These are phyloP conservation scores for Chionodraco myersi DNA, from an alignment of 2,113 vertebrate genomes.

Conservation along the genomic window DNA sequence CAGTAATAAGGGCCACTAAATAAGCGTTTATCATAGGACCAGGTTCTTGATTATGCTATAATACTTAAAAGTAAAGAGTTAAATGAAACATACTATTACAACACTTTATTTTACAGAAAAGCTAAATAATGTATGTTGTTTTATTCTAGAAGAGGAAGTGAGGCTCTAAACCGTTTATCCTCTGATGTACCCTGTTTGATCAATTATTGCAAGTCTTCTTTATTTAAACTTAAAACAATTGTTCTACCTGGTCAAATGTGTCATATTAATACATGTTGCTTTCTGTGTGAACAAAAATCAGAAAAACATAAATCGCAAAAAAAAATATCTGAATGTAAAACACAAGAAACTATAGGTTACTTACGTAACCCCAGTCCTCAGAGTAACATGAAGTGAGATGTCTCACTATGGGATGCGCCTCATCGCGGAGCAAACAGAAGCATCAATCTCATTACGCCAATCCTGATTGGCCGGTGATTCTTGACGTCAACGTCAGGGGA, in stretches of 20 bases:
- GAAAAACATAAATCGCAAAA: not conserved
- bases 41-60: not conserved
- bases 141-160: conserved; percentile 66
- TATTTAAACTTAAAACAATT: not conserved
- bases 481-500: too few species aligned
- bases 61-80: not conserved
- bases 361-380: too few species aligned
- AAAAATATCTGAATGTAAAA: not conserved
- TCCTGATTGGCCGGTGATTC: too few species aligned
- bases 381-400: too few species aligned
- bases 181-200: conserved; percentile 1
- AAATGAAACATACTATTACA: not conserved
- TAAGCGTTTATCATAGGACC: not conserved
- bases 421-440: too few species aligned
- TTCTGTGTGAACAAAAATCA: not conserved
- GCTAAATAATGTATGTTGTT: conserved; percentile 8
- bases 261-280: not conserved
- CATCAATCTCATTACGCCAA: too few species aligned
- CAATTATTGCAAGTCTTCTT: not conserved
- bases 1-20: conserved; percentile 1
- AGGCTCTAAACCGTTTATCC: conserved; percentile 28
- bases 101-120: not conserved
- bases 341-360: too few species aligned
- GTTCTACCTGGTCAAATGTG: not conserved
- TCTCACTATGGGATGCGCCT: too few species aligned